Conservation (phyloP, 2,888 invertebrate species). For the Pammene fasciana region DNA sequence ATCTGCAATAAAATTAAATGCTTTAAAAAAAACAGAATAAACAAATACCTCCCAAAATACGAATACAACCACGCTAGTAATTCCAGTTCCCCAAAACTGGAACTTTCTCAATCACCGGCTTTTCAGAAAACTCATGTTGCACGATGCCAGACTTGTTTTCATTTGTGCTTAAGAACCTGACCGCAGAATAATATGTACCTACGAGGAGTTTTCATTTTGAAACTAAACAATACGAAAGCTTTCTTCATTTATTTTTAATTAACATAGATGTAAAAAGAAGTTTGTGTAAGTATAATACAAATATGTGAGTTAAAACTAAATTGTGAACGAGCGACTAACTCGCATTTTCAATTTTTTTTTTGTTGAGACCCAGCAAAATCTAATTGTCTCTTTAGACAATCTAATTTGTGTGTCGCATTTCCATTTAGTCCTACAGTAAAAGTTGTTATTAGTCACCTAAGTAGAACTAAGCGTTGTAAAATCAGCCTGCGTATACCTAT, state of each 20-base stretch:
- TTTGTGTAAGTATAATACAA: not conserved
- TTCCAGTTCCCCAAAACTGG: not conserved
- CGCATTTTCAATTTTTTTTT: too few relatives aligned
- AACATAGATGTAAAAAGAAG: constrained; percentile 5
- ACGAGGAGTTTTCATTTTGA: constrained; percentile 14
- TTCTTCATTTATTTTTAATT: constrained; percentile 20
- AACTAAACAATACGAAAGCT: constrained; percentile 9
- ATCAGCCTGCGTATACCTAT: too few relatives aligned
- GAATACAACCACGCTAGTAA: not conserved
- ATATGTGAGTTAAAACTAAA: too few relatives aligned
- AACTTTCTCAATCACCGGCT: constrained; percentile 14
- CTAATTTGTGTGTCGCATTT: too few relatives aligned
- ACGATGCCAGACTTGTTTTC: constrained; percentile 10
- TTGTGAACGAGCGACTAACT: too few relatives aligned
- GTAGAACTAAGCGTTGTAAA: too few relatives aligned
- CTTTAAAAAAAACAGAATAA: too few relatives aligned
- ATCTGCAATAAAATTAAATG: too few relatives aligned
- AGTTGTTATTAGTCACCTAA: too few relatives aligned
- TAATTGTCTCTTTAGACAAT: too few relatives aligned
- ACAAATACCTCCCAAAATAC: not conserved
- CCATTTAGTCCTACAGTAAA: too few relatives aligned
- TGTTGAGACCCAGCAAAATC: too few relatives aligned
- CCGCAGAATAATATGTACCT: not conserved
- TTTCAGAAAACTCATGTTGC: constrained; percentile 16
- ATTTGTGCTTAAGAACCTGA: not conserved